These are phyloP conservation scores for Cichladusa arquata DNA, from an alignment of 2,113 vertebrate genomes.

Conservation along the genomic window DNA sequence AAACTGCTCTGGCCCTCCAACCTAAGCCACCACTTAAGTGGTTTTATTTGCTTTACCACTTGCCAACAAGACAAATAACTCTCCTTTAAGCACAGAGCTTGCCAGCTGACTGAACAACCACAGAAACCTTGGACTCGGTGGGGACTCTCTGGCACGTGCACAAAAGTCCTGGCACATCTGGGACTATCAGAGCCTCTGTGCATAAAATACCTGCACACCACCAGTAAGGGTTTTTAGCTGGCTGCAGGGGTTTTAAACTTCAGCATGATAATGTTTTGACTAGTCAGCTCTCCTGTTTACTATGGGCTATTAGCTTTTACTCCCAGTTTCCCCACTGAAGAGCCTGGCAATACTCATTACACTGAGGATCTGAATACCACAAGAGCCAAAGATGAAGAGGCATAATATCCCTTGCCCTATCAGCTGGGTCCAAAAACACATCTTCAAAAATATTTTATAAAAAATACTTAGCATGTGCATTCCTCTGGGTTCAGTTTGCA, in stretches of 20 bases:
- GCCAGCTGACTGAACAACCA: background rate
- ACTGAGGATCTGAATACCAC: accelerated
- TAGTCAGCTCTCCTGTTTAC: background rate
- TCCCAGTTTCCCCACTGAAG: background rate
- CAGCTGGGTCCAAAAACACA: background rate
- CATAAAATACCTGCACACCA: background rate
- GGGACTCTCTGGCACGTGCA: background rate
- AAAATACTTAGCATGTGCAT: background rate
- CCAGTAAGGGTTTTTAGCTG: background rate
- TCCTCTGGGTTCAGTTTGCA: background rate
- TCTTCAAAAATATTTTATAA: background rate
- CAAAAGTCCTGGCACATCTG: background rate
- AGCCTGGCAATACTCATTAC: background rate
- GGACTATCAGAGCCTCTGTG: accelerated
- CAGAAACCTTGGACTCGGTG: background rate
- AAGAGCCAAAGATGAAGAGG: background rate
- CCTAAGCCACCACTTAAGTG: background rate
- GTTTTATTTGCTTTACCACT: slow-evolving; percentile 1
- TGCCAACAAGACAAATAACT: background rate
- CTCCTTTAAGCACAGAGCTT: background rate
- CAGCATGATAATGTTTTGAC: background rate
- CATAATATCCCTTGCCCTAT: background rate
- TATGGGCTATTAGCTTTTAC: background rate
- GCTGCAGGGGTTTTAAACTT: background rate
- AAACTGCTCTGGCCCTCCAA: background rate